Conservation (phyloP, 2,797 vertebrate genomes). For the Urocyon cinereoargenteus region DNA sequence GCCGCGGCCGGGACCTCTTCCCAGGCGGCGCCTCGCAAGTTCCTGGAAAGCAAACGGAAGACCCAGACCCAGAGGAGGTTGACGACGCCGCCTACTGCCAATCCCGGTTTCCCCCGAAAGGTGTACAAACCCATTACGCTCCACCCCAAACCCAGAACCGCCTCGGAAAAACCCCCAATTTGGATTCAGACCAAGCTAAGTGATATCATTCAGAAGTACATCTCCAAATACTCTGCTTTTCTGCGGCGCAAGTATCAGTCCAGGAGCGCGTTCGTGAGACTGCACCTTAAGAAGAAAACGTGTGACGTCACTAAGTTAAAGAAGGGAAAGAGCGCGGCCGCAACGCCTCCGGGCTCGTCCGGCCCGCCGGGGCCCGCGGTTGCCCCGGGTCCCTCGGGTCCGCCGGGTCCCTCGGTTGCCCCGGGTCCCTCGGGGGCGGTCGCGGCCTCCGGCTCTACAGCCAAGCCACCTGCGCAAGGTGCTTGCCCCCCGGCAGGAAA, state of each 20-base stretch:
- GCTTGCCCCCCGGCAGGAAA: slow-evolving; percentile 68
- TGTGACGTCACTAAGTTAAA: slow-evolving; percentile 77
- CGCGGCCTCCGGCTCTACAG: slow-evolving; percentile 66
- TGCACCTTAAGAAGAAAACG: slow-evolving; percentile 83
- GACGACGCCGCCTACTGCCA: slow-evolving; percentile 12
- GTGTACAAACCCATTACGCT: slow-evolving; percentile 71
- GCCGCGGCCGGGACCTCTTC: slow-evolving; percentile 75
- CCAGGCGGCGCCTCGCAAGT: slow-evolving; percentile 69
- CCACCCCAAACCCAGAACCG: slow-evolving; percentile 69
- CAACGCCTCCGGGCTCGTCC: too few relatives aligned
- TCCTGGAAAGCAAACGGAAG: slow-evolving; percentile 78
- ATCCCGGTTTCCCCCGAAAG: slow-evolving; percentile 70
- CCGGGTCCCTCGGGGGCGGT: background rate
- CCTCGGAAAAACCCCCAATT: slow-evolving; percentile 74
- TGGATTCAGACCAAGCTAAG: slow-evolving; percentile 84
- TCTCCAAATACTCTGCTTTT: slow-evolving; percentile 78
- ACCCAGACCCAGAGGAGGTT: slow-evolving; percentile 79
- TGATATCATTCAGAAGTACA: slow-evolving; percentile 82
- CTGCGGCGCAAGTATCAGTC: slow-evolving; percentile 75
- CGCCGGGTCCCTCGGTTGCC: slow-evolving; percentile 46
- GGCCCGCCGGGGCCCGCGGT: background rate
- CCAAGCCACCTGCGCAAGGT: slow-evolving; percentile 56
- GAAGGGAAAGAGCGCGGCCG: slow-evolving; percentile 60
- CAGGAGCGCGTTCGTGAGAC: slow-evolving; percentile 80
- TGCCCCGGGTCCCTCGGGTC: background rate